These are phyloP conservation scores for Apodemus sylvaticus DNA, from an alignment of 2,113 vertebrate genomes.

Conservation along the genomic window DNA sequence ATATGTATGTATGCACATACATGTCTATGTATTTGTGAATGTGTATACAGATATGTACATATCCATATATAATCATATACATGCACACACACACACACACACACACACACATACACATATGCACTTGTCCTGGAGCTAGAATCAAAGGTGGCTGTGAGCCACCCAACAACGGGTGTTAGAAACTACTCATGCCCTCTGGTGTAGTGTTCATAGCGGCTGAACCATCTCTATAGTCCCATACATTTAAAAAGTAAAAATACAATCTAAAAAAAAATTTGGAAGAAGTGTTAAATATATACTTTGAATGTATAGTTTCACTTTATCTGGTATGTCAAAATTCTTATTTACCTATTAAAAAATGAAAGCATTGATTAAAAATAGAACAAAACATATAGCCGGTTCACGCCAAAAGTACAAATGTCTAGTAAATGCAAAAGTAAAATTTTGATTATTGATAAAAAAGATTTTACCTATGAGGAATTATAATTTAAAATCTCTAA, in stretches of 20 bases:
- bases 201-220: neutral
- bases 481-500: neutral
- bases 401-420: neutral
- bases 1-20: neutral
- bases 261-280: neutral
- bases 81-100: too few species aligned
- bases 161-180: neutral
- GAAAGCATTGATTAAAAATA: neutral
- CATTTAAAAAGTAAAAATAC: neutral
- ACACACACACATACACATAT: too few species aligned
- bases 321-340: neutral
- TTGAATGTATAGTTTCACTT: neutral
- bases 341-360: neutral
- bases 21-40: too few species aligned
- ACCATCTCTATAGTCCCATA: too few species aligned
- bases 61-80: too few species aligned
- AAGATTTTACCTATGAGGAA: neutral
- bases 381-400: neutral
- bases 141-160: neutral
- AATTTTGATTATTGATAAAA: neutral
- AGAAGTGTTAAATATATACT: neutral
- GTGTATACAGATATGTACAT: too few species aligned
- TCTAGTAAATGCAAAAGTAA: neutral
- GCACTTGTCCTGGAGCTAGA: too few species aligned
- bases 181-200: neutral